Evolutionary conservation across 2,113 vertebrate genomes (phyloP).

Genomic region (Gallinago undulata): DNA sequence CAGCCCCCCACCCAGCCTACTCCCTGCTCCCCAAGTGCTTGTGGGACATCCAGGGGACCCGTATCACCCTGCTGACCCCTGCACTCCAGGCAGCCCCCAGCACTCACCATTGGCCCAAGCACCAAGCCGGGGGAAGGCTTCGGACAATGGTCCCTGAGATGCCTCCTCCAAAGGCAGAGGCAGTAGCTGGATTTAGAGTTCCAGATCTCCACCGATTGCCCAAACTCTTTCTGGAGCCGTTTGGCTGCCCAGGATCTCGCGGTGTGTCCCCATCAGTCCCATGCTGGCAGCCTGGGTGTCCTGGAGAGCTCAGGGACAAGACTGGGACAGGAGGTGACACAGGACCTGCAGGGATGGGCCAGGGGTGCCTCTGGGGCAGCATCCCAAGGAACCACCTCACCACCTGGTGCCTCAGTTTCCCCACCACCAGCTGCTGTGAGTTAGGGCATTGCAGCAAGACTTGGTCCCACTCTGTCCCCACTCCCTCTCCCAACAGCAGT

Average conservation of each 20-base stretch:
- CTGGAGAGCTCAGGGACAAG: neutral
- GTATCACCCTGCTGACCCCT: neutral
- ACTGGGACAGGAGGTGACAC: fast-evolving
- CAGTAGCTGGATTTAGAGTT: fast-evolving
- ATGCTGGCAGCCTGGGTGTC: fast-evolving
- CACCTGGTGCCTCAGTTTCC: neutral
- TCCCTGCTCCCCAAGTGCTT: neutral
- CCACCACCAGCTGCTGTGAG: fast-evolving
- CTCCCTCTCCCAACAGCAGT: too few relatives aligned
- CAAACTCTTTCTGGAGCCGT: neutral
- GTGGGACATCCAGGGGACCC: too few relatives aligned
- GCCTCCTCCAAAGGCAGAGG: fast-evolving
- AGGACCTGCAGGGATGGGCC: neutral
- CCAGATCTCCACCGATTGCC: neutral
- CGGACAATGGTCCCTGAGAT: neutral
- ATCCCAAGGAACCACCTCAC: neutral
- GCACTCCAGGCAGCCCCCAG: fast-evolving
- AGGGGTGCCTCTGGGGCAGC: neutral
- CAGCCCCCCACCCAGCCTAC: neutral
- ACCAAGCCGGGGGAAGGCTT: neutral
- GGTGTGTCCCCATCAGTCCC: fast-evolving
- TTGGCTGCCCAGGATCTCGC: fast-evolving
- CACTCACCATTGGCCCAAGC: neutral
- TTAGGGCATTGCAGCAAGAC: neutral
- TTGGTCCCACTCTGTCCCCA: neutral